Base-by-base conservation (phyloP, 2,888 invertebrate species). In the Scaptomyza caliginosa region DNA sequence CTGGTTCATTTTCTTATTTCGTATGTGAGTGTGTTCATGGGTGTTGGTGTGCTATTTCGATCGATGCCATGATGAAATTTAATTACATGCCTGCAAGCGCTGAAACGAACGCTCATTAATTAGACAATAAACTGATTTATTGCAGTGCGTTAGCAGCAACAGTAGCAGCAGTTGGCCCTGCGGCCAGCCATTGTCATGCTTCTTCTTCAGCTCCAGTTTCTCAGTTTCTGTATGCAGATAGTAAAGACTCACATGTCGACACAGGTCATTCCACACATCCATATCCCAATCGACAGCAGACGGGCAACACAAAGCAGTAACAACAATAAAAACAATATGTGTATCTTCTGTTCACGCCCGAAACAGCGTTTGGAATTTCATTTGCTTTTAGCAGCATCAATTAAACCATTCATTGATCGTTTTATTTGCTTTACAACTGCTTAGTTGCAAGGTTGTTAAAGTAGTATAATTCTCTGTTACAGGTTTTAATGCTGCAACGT, bases 81-180 rank as follows among this genome's bases (percentile, higher is more conserved):
- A 68, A 72, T 68, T 74, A 68, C 38, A 23, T n/a, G 28, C 40
- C 24, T 57, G 5, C 49, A 48, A 48, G 28, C 39, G 19, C 23
- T 52, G 16, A 38, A 51, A 42, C 46, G 56, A 64, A 46, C 40
- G 49, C 42, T 51, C 58, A 71, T 73, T 82, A 85, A 76, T 85
- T 69, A 63, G 66, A 78, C 63, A 67, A 70, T 81, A 70, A 81
- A 77, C 57, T 60, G 72, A 80, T 81, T 77, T 72, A 72, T 65
- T 51, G 52, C n/a, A 60, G 43, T 46, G 51, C 26, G 46, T 24
- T 62, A 42, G 28, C 56, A 38, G 17, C 50, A 11, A 11, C 38
- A 10, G 4, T 7, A 32, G 30, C n/a, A 32, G n/a, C 30, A 30
- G n/a, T n/a, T 45, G 24, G n/a, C 39, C 34, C 43, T 64, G 23